Base-by-base conservation (phyloP, 2,888 invertebrate species). In the Cantharis rustica region DNA sequence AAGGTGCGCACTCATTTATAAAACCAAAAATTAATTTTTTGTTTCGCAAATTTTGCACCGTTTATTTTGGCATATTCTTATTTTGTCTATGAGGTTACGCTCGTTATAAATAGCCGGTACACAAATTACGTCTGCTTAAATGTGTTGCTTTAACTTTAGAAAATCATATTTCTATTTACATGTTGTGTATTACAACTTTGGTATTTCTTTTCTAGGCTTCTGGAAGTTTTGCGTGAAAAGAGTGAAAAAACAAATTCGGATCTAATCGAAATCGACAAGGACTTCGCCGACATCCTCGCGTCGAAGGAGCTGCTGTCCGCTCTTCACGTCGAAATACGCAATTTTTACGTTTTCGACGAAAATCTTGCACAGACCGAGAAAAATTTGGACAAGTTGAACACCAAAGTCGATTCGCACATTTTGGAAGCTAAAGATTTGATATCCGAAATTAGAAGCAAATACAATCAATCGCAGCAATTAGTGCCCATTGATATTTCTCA, bases 401-500 rank as follows among this genome's bases (percentile, higher is more conserved):
- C 87, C 72, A 90, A 91, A 86, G 92, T 93, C 23, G 90, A 90
- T 72, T 89, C 90, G 78, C 88, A 90, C 78, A 90, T 91, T 74
- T 88, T 88, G 80, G 90, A 91, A 81, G 92, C 92, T 73, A 91
- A 91, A 85, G 88, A 86, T 74, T 90, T 93, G 83, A 90, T 92
- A 15, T 89, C 90, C 71, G 89, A 90, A 81, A 91, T 92, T 79
- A 90, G 92, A 82, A 90, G 91, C 82, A 90, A 90, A 62, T 94
- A 94, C 89, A 90, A 91, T 75, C 90, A 90, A 79, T 89, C 91
- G 80, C 91, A 92, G 84, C 92, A 93, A 82, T 85, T 90, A 66
- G 87, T 92, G 79, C 94, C 96, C 77, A 93, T 93, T 80, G 96
- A 96, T 90, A 91, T 95, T 80, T 91, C 92, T 79, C 94, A 95